Evolutionary conservation across 2,113 vertebrate genomes (phyloP).

Genomic region (Phoxinus phoxinus): DNA sequence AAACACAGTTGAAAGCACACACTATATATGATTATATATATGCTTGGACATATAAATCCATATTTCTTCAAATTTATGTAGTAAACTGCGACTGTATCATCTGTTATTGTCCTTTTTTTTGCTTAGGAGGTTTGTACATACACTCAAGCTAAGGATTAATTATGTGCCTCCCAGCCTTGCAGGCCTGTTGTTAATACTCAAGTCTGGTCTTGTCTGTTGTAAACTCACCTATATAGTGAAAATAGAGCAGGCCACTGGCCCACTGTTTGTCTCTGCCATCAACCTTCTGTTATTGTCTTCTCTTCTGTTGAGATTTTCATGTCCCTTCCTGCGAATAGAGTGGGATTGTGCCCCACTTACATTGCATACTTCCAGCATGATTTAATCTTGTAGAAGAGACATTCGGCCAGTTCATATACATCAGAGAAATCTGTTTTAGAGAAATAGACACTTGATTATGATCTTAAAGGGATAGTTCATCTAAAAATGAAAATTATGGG

Average conservation of each 20-base stretch:
- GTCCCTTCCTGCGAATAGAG: conserved; percentile 26
- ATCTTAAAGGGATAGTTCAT: conserved; percentile 12
- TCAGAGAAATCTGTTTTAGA: not conserved
- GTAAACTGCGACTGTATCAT: not conserved
- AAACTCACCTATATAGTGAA: conserved; percentile 37
- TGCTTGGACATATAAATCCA: not conserved
- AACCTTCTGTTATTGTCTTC: conserved; percentile 22
- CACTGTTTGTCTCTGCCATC: conserved; percentile 40
- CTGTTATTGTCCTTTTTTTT: conserved; percentile 15
- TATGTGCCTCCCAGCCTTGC: not conserved
- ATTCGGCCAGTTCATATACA: not conserved
- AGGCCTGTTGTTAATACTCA: conserved; percentile 42
- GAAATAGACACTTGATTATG: not conserved
- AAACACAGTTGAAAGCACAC: no score
- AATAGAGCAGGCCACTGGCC: conserved; percentile 46
- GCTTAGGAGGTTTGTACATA: conserved; percentile 27
- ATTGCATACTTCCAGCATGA: not conserved
- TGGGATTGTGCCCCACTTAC: conserved; percentile 20
- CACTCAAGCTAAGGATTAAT: conserved; percentile 17
- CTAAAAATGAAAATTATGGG: no score
- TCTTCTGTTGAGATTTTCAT: conserved; percentile 18
- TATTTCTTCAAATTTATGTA: not conserved
- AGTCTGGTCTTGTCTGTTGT: conserved; percentile 54
- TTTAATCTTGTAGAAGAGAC: not conserved
- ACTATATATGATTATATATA: not conserved